Base-by-base conservation (phyloP, 64 coral and sea anemone species). In the Hydrozoanthus tunicans region DNA sequence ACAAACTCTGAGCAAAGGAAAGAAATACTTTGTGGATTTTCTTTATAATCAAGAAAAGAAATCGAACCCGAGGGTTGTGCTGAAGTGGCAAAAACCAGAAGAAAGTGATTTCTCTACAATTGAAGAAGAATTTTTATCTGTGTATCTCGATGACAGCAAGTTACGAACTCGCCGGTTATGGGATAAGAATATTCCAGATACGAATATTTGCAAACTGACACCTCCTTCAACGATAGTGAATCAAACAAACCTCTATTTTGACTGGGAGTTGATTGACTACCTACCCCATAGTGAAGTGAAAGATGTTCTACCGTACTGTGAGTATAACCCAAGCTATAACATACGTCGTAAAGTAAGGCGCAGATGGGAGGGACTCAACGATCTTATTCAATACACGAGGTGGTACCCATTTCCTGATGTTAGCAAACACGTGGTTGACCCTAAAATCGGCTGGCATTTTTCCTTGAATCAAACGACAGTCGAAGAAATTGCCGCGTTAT, bases 61-160 rank as follows among this genome's bases (percentile, higher is more conserved):
- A 0, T 12, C 76, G 51, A 51, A 59, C 32, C 51, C 89, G 20
- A 90, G 64, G 27, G 60, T 65, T 14, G 10, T 43, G 17, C 20
- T 90, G 43, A 90, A 15, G 89, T 90, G 89, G 89, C 89, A 79
- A 90, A 90, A 64, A 63, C 89, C 89, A 69, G 77, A 52, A 57
- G 51, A 80, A 20, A 80, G 64, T 52, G 26, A 59, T 91, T 91
- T 91, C 5, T 5, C 3, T 56, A 61, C 80, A 14, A 91, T 91
- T 7, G 60, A 80, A 9, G 60, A 91, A 3, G 53, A 66, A 14
- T 91, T 57, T 80, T 59, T 91, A 5, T 91, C 60, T 55, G 89
- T 80, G 55, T 80, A 56, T 80, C 59, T 80, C 52, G 56, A 80
- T 17, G 77, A 91, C 13, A 69, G 60, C 43, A 52, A 80, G 60